phyloP scores from a whole-genome alignment of 23 tunicate genomes.

The Styela plicata region DNA sequence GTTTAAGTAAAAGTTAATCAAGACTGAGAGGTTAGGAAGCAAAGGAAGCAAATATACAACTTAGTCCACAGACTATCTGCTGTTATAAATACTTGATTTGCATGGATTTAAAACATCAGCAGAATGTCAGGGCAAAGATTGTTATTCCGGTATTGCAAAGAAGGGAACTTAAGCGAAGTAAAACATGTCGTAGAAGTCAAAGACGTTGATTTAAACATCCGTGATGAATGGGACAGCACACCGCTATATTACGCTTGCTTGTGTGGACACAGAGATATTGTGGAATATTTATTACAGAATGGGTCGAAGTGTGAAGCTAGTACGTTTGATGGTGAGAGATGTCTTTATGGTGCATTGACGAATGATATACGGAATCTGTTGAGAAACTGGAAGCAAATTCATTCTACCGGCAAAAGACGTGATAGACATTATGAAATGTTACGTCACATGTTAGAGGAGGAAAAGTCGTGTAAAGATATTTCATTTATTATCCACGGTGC shows the following conservation, averaged over 20 bases:
- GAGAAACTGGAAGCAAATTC: slow-evolving; percentile 56
- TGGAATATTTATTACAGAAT: slow-evolving; percentile 48
- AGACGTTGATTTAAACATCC: slow-evolving; percentile 18
- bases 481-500: slow-evolving; percentile 24
- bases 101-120: neutral
- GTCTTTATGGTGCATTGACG: slow-evolving; percentile 72
- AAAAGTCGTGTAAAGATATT: slow-evolving; percentile 18
- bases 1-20: no score
- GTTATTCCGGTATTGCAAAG: slow-evolving; percentile 6
- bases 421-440: slow-evolving; percentile 48
- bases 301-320: slow-evolving; percentile 55
- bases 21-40: no score
- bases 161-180: slow-evolving; percentile 9
- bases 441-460: slow-evolving; percentile 10
- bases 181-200: slow-evolving; percentile 18
- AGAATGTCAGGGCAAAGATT: slow-evolving; percentile 6
- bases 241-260: slow-evolving; percentile 51
- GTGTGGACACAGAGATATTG: slow-evolving; percentile 49
- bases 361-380: slow-evolving; percentile 51
- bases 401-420: slow-evolving; percentile 21
- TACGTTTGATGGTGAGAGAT: slow-evolving; percentile 76
- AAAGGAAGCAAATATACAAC: no score
- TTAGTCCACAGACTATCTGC: no score
- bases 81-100: no score
- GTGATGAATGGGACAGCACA: slow-evolving; percentile 34